phyloP scores from a whole-genome alignment of 1,140 invertebrate species.

The Drosophila mauritiana region DNA sequence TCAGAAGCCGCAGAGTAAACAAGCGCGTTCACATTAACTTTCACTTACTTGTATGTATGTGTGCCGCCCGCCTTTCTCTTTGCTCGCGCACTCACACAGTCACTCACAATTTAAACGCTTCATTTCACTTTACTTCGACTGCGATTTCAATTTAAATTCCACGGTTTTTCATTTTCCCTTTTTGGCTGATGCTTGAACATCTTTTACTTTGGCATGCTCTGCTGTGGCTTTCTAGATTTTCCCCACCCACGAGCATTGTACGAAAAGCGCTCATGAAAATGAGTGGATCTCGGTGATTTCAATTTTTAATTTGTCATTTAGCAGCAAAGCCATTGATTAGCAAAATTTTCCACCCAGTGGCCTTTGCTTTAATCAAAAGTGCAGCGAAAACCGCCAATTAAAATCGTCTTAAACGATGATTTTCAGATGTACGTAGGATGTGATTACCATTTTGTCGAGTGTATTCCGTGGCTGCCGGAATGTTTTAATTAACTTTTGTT shows the following conservation, averaged over 20 bases:
- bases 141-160: slow-evolving; percentile 82
- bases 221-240: slow-evolving; percentile 40
- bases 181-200: slow-evolving; percentile 31
- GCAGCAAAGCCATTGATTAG: slow-evolving; percentile 34
- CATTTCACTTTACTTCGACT: slow-evolving; percentile 82
- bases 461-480: slow-evolving; percentile 24
- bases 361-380: slow-evolving; percentile 46
- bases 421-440: slow-evolving; percentile 2
- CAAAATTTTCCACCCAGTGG: slow-evolving; percentile 7
- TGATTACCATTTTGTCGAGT: slow-evolving; percentile 1
- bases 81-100: slow-evolving; percentile 12
- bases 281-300: slow-evolving; percentile 68
- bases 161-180: slow-evolving; percentile 60
- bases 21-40: slow-evolving; percentile 74
- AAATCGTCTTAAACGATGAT: not conserved
- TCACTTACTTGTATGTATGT: slow-evolving; percentile 42
- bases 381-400: slow-evolving; percentile 34
- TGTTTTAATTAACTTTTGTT: slow-evolving; percentile 81
- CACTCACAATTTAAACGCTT: slow-evolving; percentile 68
- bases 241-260: not conserved
- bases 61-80: slow-evolving; percentile 2
- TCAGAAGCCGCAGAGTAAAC: slow-evolving; percentile 74
- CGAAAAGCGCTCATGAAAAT: slow-evolving; percentile 46
- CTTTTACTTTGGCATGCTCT: slow-evolving; percentile 54
- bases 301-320: slow-evolving; percentile 73